Conservation (phyloP, 2,888 invertebrate genomes). For the Troides aeacus region DNA sequence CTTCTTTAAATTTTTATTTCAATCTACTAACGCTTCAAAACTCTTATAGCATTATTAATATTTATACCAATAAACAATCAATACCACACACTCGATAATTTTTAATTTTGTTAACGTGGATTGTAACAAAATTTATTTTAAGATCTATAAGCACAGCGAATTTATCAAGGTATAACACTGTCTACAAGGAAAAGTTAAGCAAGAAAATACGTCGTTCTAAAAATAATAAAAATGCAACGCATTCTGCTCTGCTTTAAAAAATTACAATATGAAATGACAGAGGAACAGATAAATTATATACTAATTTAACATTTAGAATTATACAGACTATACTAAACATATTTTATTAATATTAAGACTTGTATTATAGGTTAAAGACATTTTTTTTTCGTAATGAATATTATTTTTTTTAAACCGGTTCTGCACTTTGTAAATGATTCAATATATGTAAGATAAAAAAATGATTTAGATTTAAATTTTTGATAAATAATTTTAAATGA, state of each 20-base stretch:
- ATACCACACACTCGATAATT: conserved; percentile 18
- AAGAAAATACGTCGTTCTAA: conserved; percentile 23
- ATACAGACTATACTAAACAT: background rate
- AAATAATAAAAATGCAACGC: conserved; percentile 27
- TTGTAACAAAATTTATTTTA: conserved; percentile 5
- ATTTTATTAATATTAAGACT: background rate
- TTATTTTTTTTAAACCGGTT: no score
- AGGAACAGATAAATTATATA: background rate
- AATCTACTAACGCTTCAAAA: conserved; percentile 9
- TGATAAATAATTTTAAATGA: no score
- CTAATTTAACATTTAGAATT: background rate
- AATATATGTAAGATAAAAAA: no score
- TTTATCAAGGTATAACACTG: background rate
- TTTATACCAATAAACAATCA: conserved; percentile 27
- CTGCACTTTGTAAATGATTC: no score
- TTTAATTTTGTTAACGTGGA: conserved; percentile 5
- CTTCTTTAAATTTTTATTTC: conserved; percentile 8
- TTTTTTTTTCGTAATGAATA: no score
- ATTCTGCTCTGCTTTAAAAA: conserved; percentile 17
- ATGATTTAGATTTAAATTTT: no score
- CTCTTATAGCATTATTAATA: conserved; percentile 13
- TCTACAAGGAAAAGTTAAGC: conserved; percentile 7
- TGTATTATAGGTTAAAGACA: background rate
- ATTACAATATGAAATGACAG: conserved; percentile 11
- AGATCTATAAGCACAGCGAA: conserved; percentile 2